phyloP scores from a whole-genome alignment of 2,113 vertebrate genomes.

The Desmodus rotundus region DNA sequence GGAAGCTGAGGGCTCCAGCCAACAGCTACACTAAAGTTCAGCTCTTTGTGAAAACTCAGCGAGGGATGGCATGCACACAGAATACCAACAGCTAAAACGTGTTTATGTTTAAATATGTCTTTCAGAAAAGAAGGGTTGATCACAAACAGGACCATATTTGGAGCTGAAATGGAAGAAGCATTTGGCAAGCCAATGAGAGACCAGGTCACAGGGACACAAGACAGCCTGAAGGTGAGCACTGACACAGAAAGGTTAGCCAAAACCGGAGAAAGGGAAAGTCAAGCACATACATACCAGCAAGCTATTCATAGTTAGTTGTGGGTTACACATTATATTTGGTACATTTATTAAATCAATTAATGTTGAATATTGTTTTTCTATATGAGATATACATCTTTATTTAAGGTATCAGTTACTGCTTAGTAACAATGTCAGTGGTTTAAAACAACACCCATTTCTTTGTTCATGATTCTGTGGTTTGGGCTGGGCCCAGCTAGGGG shows the following conservation, averaged over 20 bases:
- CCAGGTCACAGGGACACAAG: neutral
- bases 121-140: slow-evolving; percentile 22
- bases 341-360: neutral
- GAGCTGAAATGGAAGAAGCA: slow-evolving; percentile 48
- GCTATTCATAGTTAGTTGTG: neutral
- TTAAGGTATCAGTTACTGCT: neutral
- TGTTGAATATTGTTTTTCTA: neutral
- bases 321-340: neutral
- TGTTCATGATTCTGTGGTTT: neutral
- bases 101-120: slow-evolving; percentile 10
- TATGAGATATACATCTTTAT: neutral
- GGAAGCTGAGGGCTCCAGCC: neutral
- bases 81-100: neutral
- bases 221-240: slow-evolving; percentile 34
- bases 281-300: neutral
- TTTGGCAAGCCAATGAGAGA: neutral
- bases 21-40: neutral
- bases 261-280: neutral
- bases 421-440: neutral
- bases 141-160: neutral
- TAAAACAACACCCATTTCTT: neutral
- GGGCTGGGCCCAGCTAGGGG: neutral
- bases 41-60: neutral
- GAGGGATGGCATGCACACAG: neutral
- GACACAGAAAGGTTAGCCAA: neutral